Evolutionary conservation across 2,888 invertebrate genomes (phyloP), one percentile per base, ranked within the genome.

Genomic region (Reticulitermes lucifugus): DNA sequence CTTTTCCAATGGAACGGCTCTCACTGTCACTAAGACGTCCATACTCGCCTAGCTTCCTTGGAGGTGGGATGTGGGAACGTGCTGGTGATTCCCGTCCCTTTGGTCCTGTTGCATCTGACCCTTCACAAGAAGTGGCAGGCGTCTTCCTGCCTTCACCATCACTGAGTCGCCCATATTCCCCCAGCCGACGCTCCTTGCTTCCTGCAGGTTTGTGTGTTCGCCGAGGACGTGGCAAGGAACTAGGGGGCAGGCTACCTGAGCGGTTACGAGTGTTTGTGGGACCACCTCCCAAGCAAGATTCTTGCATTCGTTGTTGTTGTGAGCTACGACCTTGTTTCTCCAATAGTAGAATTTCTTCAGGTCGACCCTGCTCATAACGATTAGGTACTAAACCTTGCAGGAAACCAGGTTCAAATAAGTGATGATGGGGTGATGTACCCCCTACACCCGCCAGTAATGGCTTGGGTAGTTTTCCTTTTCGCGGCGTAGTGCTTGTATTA

Each of bases 291-390:
- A 86, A 35, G 60, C 85, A 86, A 2, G 86, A 90, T 87, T 93
- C 93, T 87, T 92, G 92, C 92, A 93, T 93, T 82, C 95, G 92
- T 87, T 96, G 95, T 89, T 95, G 94, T 90, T 96, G 96, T 55
- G 95, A 95, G 85, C 95, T 95, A 79, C 95, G 92, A 0, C 96
- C 96, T 89, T 96, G 96, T 87, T 96, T 94, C 91, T 96, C 96
- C 88, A 96, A 91, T 87, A 96, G 92, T 89, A 95, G 91, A 89
- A 96, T 95, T 89, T 95, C 95, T 89, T 94, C 95, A 79, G 93
- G 94, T 88, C 91, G 92, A 25, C 84, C 87, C 51, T 86, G 86
- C 41, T 87, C 87, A 79, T 86, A 86, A 46, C 86, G 86, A 60
- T 82, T 85, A 35, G 86, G 75, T 86, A 92, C 89, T 88, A 93